phyloP scores from a whole-genome alignment of 2,113 vertebrate species.

The Chlorodrepanis virens region DNA sequence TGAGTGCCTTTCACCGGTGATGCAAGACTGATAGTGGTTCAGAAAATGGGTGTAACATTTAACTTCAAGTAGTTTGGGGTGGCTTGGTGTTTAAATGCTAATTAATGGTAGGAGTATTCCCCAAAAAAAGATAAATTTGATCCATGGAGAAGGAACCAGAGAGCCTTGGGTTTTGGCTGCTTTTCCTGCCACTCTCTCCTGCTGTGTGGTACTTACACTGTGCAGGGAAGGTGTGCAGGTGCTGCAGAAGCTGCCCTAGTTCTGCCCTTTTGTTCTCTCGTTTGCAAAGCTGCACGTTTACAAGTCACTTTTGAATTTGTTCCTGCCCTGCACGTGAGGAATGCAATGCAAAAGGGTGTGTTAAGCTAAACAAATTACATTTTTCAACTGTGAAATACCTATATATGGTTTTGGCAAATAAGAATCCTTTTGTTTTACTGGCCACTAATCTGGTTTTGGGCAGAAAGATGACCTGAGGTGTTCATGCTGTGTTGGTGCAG shows the following conservation, averaged over 20 bases:
- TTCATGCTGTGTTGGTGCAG: background rate
- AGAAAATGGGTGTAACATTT: background rate
- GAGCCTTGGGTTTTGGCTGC: background rate
- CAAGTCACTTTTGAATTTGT: background rate
- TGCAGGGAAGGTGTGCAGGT: background rate
- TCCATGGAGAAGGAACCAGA: background rate
- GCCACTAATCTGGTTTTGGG: background rate
- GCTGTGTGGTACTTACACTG: fast-evolving
- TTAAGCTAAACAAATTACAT: background rate
- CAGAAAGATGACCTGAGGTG: background rate
- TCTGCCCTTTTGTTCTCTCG: background rate
- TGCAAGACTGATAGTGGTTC: background rate
- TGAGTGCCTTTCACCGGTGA: background rate
- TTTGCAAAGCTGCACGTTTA: background rate
- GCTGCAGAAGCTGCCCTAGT: background rate
- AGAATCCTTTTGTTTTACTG: background rate
- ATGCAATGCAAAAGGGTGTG: background rate
- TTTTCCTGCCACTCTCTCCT: background rate
- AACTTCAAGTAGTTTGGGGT: background rate
- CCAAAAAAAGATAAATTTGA: background rate
- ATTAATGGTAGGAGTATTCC: background rate
- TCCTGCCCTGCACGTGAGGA: background rate
- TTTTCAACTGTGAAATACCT: background rate
- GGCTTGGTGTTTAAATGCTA: background rate
- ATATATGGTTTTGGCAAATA: background rate